These are phyloP conservation scores for Micropoecilia bifurca DNA, from an alignment of 2,797 vertebrate genomes.

Conservation along the genomic window DNA sequence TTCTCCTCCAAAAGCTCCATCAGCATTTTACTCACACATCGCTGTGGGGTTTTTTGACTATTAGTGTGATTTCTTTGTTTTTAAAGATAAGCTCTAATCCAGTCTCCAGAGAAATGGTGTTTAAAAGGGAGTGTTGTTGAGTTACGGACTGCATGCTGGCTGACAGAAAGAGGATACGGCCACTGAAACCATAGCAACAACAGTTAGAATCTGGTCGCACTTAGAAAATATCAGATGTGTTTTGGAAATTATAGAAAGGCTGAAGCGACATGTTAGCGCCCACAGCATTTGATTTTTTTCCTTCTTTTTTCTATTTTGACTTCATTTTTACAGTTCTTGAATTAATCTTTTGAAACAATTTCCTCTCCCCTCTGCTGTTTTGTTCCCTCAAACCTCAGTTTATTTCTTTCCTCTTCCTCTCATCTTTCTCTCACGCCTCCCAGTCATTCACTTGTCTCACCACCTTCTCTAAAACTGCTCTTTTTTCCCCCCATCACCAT, in stretches of 20 bases:
- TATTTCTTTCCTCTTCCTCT: slow-evolving; percentile 26
- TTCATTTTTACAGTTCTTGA: slow-evolving; percentile 3
- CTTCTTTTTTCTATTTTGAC: background rate
- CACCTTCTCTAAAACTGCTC: slow-evolving; percentile 21
- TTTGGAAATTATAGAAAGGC: slow-evolving; percentile 33
- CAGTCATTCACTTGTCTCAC: slow-evolving; percentile 34
- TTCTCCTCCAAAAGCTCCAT: slow-evolving; percentile 11
- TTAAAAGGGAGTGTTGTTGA: slow-evolving; percentile 32
- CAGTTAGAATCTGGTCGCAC: slow-evolving; percentile 37
- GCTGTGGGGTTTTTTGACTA: slow-evolving; percentile 9
- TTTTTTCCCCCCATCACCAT: slow-evolving; percentile 31
- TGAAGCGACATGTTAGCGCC: slow-evolving; percentile 25
- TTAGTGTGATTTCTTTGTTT: slow-evolving; percentile 12
- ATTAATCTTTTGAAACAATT: slow-evolving; percentile 17
- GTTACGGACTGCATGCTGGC: slow-evolving; percentile 35
- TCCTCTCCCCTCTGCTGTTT: background rate
- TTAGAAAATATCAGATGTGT: slow-evolving; percentile 58
- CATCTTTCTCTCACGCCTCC: slow-evolving; percentile 17
- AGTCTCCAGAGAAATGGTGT: slow-evolving; percentile 41
- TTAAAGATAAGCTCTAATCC: slow-evolving; percentile 24
- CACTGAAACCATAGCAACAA: slow-evolving; percentile 70
- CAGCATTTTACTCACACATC: slow-evolving; percentile 7
- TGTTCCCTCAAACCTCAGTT: slow-evolving; percentile 27
- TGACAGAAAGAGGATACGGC: slow-evolving; percentile 38
- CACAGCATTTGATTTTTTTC: slow-evolving; percentile 12